Conservation (phyloP, 2,113 vertebrate species). For the Tyrannus savana region DNA sequence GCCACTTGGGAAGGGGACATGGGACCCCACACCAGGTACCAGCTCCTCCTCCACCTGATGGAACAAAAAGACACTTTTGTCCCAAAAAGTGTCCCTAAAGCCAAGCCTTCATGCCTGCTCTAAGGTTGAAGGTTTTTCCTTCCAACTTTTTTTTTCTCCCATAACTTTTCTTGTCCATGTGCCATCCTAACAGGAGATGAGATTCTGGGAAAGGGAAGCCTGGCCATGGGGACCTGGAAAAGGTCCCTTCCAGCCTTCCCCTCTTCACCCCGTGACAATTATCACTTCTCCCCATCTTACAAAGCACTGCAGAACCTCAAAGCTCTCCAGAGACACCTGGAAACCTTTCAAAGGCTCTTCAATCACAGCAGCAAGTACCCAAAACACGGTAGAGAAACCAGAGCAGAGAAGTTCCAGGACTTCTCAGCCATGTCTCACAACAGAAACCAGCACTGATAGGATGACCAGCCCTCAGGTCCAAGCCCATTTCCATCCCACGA, state of each 20-base stretch:
- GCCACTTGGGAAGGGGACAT: neutral
- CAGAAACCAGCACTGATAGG: neutral
- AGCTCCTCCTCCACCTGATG: neutral
- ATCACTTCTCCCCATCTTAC: fast-evolving
- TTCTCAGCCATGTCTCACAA: fast-evolving
- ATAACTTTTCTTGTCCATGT: fast-evolving
- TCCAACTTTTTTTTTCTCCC: neutral
- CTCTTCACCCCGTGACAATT: neutral
- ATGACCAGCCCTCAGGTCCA: neutral
- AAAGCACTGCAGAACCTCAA: neutral
- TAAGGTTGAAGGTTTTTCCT: neutral
- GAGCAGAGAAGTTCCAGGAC: neutral
- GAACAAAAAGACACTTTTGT: neutral
- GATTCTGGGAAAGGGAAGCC: neutral
- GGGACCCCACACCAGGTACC: neutral
- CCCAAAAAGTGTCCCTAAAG: neutral
- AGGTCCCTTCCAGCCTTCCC: neutral
- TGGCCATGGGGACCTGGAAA: fast-evolving
- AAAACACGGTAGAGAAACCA: neutral
- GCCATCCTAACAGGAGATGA: neutral
- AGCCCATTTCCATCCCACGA: neutral
- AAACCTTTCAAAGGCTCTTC: neutral
- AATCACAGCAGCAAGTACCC: neutral
- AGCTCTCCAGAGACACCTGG: neutral
- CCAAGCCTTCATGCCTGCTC: neutral